A percentile compares a stretch with the other conserved stretches of the same genome.
phyloP scores from a whole-genome alignment of 2,888 invertebrate species.

The Agriopis aurantiaria region DNA sequence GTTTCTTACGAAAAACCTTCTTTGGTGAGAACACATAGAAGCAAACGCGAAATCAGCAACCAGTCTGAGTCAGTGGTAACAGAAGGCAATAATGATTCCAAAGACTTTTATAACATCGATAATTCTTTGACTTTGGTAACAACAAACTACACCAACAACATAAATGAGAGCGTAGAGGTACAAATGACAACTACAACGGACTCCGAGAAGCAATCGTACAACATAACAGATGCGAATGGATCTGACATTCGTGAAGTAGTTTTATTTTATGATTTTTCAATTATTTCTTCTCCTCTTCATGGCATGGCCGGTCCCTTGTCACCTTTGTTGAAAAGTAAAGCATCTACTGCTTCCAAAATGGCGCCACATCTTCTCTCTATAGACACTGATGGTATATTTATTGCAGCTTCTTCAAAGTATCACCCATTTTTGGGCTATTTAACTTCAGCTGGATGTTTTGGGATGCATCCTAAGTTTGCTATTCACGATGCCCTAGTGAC shows the following conservation, averaged over 20 bases:
- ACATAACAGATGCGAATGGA: slow-evolving; percentile 34
- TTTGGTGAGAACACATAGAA: slow-evolving; percentile 58
- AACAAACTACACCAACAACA: slow-evolving; percentile 9
- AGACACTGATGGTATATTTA: slow-evolving; percentile 68
- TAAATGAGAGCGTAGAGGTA: neutral
- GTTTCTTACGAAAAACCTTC: slow-evolving; percentile 42
- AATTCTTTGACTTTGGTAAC: neutral
- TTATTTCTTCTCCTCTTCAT: slow-evolving; percentile 50
- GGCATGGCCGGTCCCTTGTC: slow-evolving; percentile 16
- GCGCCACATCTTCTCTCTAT: slow-evolving; percentile 60
- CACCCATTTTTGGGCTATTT: slow-evolving; percentile 72
- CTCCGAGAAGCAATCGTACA: neutral
- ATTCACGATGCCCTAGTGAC: slow-evolving; percentile 64
- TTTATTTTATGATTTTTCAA: slow-evolving; percentile 64
- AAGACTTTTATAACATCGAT: slow-evolving; percentile 20
- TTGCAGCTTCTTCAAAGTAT: slow-evolving; percentile 64
- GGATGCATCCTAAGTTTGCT: slow-evolving; percentile 63
- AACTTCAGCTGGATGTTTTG: slow-evolving; percentile 61
- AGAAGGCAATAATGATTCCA: slow-evolving; percentile 14
- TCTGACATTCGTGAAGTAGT: slow-evolving; percentile 57
- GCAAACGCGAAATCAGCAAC: slow-evolving; percentile 56
- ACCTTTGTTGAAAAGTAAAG: slow-evolving; percentile 7
- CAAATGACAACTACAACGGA: neutral
- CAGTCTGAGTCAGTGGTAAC: slow-evolving; percentile 25
- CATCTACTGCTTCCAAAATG: slow-evolving; percentile 34